These are phyloP conservation scores for Nomada lathburiana DNA, from an alignment of 2,888 invertebrate species.

Conservation along the genomic window DNA sequence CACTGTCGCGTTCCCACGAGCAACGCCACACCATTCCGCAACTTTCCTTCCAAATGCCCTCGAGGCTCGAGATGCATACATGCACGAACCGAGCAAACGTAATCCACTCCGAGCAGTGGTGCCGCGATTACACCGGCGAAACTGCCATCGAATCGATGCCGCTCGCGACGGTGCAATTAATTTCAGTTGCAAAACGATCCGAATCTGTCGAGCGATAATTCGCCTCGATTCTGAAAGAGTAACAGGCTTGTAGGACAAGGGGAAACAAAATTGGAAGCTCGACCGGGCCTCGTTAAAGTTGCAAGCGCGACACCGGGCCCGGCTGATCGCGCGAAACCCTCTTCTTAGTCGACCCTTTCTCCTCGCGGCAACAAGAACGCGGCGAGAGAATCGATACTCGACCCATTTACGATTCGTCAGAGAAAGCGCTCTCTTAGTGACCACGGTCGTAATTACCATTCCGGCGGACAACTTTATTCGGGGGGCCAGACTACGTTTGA, in stretches of 20 bases:
- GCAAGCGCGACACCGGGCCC: background rate
- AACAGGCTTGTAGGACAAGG: background rate
- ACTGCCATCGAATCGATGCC: background rate
- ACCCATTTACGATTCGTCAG: slow-evolving; percentile 46
- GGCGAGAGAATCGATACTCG: slow-evolving; percentile 46
- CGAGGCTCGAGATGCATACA: background rate
- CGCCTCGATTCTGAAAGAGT: background rate
- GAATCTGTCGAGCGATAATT: no score
- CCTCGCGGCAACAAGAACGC: slow-evolving; percentile 9
- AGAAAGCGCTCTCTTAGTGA: slow-evolving; percentile 15
- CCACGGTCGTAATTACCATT: slow-evolving; percentile 11
- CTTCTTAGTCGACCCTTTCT: background rate
- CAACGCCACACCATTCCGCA: slow-evolving; percentile 38
- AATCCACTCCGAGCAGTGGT: background rate
- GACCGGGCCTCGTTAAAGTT: slow-evolving; percentile 3
- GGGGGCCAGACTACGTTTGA: background rate
- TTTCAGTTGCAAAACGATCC: no score
- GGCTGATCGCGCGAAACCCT: slow-evolving; percentile 9
- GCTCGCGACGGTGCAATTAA: no score
- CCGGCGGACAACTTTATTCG: background rate
- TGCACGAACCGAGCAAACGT: background rate
- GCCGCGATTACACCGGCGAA: background rate
- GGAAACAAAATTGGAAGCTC: background rate
- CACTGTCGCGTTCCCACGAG: slow-evolving; percentile 49
- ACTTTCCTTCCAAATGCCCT: slow-evolving; percentile 5